Evolutionary conservation across 2,888 invertebrate species (phyloP), one percentile per base, ranked within the genome.

Genomic region (Lithophane socia): DNA sequence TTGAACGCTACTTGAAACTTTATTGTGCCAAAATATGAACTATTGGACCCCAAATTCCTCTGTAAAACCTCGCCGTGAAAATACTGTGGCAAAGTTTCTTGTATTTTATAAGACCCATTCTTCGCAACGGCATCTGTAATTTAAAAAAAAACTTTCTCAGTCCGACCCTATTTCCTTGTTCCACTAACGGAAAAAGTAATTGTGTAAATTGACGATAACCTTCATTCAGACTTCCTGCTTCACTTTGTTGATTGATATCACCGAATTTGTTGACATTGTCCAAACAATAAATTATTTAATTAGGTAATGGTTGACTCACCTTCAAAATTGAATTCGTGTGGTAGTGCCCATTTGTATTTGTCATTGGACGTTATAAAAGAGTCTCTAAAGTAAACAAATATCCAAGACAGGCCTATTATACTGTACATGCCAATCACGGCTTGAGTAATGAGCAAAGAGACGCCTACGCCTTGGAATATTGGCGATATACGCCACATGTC

Each of bases 401-500:
- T 97, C 99, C 99, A 99, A 3, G 98, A 98, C n/a, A 99, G 97
- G 7, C 99, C 98, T 54, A 99, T 97, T 75, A 98, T 98, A 90
- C 98, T 98, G 95, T 99, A 99, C 86, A 99, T 97, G 72, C 99
- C 99, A 87, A 98, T 97, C 69, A 98, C 96, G 9, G 98, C 98
- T 93, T 99, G 99, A 10, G 98, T 97, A 77, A 98, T 94, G 42
- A 99, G 97, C 86, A 99, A 94, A 0, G 99, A 98, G 72, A 99
- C 98, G 29, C 99, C 99, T 37, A 99, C 98, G 5, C 99, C 99
- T 96, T 98, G 98, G 93, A 99, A 99, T 88, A 99, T 97, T 0
- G 99, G 99, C 74, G 99, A 99, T 90, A 99, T 99, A 90, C 97
- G 97, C 99, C 99, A 99, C 99, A 99, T 99, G 89, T 99, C 98